Evolutionary conservation across 2,888 invertebrate species (phyloP).

Genomic region (Clistopyga incitator): DNA sequence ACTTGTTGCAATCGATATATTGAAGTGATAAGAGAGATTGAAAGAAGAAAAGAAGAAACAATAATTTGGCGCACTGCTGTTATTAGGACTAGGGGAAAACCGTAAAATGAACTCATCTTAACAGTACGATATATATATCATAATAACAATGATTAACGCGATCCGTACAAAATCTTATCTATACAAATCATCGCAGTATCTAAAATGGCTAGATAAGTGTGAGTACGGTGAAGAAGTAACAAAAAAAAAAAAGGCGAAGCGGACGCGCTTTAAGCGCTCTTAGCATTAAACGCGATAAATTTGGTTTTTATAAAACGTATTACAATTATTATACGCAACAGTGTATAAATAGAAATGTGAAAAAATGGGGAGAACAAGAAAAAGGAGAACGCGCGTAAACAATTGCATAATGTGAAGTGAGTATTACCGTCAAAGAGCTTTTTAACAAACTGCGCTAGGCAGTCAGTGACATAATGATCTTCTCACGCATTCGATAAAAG

Average conservation of each 20-base stretch:
- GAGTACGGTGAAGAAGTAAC: slow-evolving; percentile 32
- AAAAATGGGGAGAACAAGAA: slow-evolving; percentile 42
- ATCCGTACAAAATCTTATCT: slow-evolving; percentile 55
- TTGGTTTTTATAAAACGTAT: slow-evolving; percentile 28
- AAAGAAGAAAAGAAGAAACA: slow-evolving; percentile 21
- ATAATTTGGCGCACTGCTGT: slow-evolving; percentile 54
- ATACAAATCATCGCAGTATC: slow-evolving; percentile 50
- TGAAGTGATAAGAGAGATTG: slow-evolving; percentile 2
- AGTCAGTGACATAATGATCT: neutral
- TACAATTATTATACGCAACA: slow-evolving; percentile 40
- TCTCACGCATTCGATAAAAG: slow-evolving; percentile 24
- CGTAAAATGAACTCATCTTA: slow-evolving; percentile 27
- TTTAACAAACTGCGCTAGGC: neutral
- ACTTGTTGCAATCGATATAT: slow-evolving; percentile 8
- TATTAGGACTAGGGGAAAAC: slow-evolving; percentile 58
- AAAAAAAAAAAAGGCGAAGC: slow-evolving; percentile 30
- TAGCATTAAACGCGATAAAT: slow-evolving; percentile 41
- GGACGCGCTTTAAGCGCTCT: slow-evolving; percentile 38
- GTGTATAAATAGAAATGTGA: slow-evolving; percentile 61
- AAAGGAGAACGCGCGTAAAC: slow-evolving; percentile 10
- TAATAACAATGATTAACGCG: slow-evolving; percentile 28
- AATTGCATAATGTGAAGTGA: slow-evolving; percentile 6
- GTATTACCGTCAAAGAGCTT: slow-evolving; percentile 14
- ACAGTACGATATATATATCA: slow-evolving; percentile 12
- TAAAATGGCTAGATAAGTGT: slow-evolving; percentile 45